Evolutionary conservation across 2,113 vertebrate species (phyloP), one percentile per base, ranked within the genome.

Genomic region (Phylloscopus trochiloides): DNA sequence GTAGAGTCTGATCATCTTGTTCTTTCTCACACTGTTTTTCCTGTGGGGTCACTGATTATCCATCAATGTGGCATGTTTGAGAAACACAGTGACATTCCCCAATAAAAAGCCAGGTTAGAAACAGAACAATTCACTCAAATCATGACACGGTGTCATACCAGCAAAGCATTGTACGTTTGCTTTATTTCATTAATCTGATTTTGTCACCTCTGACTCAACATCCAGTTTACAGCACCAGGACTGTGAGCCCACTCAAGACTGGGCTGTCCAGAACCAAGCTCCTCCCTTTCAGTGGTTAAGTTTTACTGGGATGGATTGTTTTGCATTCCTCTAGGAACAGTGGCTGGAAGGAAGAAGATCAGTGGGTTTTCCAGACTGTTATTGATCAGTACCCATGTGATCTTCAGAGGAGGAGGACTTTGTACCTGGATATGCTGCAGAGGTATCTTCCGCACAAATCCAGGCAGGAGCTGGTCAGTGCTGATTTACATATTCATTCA

Each of bases 401-500:
- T 68, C 81, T 98, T 20, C 94, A 93, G 92, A 98, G 98, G 91
- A 97, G 98, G 95, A 98, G 98, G 90, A 94, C 87, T 16, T 96
- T 99, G 51, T 99, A 97, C 95, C 97, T 98, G 45, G 98, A 99
- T 91, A 97, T 99, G 98, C 95, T 99, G 82, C 98, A 97, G 83
- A 99, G 98, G 95, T 93, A 98, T 77, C 98, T 99, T 86, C 99
- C 99, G 67, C 96, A 98, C 73, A 98, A 97, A 95, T 97, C 98
- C 26, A 98, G 98, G 93, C 94, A 95, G 20, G 98, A 99, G 68
- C 97, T 99, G 98, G 99, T 99, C 70, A 98, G 99, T 97, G 25
- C 24, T 78, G 29, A 10, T 54, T 62, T 72, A 17, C 42, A n/a
- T 58, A 6, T 48, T 94, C 40, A 17, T 67, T 72, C 32, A 54